A percentile compares a stretch with the other conserved stretches of the same genome.
Evolutionary conservation across 2,888 invertebrate genomes (phyloP).

Genomic region (Ormyrus thymus): DNA sequence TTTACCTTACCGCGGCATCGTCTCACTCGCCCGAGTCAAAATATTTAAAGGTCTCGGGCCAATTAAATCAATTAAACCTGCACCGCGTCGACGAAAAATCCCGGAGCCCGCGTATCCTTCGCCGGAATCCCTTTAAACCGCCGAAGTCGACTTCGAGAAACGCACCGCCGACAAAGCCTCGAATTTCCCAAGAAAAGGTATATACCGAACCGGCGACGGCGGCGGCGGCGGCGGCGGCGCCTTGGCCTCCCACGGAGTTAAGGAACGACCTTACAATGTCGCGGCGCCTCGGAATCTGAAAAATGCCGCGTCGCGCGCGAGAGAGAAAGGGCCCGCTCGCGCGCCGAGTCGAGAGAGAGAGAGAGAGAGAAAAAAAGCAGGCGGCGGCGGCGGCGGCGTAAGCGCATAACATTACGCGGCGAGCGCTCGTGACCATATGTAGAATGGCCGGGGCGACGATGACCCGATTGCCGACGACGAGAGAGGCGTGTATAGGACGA

Average conservation of each 20-base stretch:
- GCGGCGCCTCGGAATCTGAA: slow-evolving; percentile 23
- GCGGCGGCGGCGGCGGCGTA: background rate
- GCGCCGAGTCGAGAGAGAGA: background rate
- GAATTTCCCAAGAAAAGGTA: background rate
- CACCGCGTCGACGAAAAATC: slow-evolving; percentile 1
- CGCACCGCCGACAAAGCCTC: background rate
- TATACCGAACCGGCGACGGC: too few relatives aligned
- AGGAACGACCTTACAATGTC: slow-evolving; percentile 52
- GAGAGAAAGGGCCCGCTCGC: slow-evolving; percentile 4
- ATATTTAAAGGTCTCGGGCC: too few relatives aligned
- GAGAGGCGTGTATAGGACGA: slow-evolving; percentile 55
- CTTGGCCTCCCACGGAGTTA: background rate
- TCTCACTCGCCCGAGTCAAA: too few relatives aligned
- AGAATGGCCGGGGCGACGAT: slow-evolving; percentile 56
- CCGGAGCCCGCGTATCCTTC: background rate
- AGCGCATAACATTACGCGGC: background rate
- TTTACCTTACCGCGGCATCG: too few relatives aligned
- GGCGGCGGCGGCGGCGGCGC: too few relatives aligned
- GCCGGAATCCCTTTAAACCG: too few relatives aligned
- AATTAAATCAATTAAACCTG: too few relatives aligned
- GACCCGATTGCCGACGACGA: slow-evolving; percentile 63
- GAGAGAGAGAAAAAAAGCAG: slow-evolving; percentile 12
- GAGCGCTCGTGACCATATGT: slow-evolving; percentile 45
- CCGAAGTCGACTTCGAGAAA: too few relatives aligned
- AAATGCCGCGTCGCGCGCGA: slow-evolving; percentile 10